These are phyloP conservation scores for Porites lobata DNA, from an alignment of 92 coral and sea anemone species.

Conservation along the genomic window DNA sequence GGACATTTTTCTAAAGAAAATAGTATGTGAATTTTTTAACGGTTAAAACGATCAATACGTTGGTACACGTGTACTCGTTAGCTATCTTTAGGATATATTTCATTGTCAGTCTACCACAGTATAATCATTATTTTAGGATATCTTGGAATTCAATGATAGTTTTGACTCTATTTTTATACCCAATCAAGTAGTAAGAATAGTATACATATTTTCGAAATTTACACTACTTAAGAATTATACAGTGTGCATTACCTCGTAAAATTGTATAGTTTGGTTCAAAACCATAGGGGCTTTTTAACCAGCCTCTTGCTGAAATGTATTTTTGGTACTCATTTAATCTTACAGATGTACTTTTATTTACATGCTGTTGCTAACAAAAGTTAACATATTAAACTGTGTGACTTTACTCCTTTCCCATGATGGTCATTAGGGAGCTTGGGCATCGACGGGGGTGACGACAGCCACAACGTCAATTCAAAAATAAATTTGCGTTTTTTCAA, in stretches of 20 bases:
- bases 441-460: too few species aligned
- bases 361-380: too few species aligned
- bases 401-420: too few species aligned
- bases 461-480: too few species aligned
- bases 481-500: too few species aligned
- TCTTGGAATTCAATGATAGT: neutral
- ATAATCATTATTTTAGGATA: neutral
- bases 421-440: too few species aligned
- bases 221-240: too few species aligned
- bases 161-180: neutral
- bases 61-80: neutral
- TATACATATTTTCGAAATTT: neutral
- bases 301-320: neutral
- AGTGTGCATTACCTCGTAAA: neutral
- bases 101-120: neutral
- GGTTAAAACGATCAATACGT: conserved; percentile 24
- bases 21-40: neutral
- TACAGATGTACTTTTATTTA: neutral
- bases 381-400: too few species aligned
- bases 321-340: neutral
- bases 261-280: conserved; percentile 8
- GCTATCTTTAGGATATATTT: neutral
- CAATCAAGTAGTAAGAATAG: neutral
- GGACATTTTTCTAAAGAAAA: neutral
- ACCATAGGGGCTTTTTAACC: neutral